Evolutionary conservation across 2,888 invertebrate species (phyloP), one percentile per base, ranked within the genome.

Genomic region (Danaus chrysippus): DNA sequence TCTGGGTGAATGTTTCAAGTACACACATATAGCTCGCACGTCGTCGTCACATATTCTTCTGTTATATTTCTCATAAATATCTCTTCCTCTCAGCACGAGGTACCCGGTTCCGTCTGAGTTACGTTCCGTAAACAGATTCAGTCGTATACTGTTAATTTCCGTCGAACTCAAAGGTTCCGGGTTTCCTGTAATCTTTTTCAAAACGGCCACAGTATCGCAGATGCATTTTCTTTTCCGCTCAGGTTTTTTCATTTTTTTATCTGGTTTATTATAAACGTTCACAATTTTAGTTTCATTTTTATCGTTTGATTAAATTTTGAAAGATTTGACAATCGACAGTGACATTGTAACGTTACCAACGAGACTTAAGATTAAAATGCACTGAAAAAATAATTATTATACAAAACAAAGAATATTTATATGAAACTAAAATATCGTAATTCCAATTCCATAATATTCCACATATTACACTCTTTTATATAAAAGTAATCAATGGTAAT

Each of bases 21-120:
- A 94, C 0, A 77, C 42, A n/a, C 84, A 78, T 19, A 94, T 83
- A 12, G 87, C 87, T 59, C 78, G 72, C 43, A 93, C 84, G 65
- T 94, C 93, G 0, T 72, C 67, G 58, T 92, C 87, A 56, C 76
- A 67, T 0, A 94, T 79, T 54, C 92, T 83, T 56, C 78, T 81
- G 0, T 86, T 82, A 59, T 77, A 87, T 66, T 82, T 91, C 23
- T 87, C 84, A 23, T 81, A 73, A 0, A 93, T 69, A 67, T 93
- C 92, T 59, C 86, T 88, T 0, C 93, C 93, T 67, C 83, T 79
- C 0, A 94, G 73, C 6, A 91, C 77, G 13, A 94, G 76, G 70
- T 84, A 83, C 1, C 84, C 90, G 0, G 87, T 92, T 0, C 92
- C 92, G 74, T 93, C 92, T 0, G 92, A 90, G 69, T 92, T 92